Evolutionary conservation across 2,797 vertebrate genomes (phyloP).

Genomic region (Silurus aristotelis): DNA sequence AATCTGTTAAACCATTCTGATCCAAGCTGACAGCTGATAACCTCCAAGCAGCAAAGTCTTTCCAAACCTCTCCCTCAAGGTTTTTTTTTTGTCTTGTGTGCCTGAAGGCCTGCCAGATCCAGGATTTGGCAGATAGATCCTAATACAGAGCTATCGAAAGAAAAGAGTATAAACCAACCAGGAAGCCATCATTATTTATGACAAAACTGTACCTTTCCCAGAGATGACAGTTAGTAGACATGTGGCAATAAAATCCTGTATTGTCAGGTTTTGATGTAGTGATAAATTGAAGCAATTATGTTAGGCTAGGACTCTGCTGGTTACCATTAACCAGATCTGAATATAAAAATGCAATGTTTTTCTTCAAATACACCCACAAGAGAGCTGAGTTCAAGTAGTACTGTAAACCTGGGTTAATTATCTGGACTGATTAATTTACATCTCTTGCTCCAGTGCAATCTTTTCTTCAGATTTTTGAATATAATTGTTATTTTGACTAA

Average conservation of each 20-base stretch:
- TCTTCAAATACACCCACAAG: not conserved
- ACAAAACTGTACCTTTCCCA: not conserved
- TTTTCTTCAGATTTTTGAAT: not conserved
- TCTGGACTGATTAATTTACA: not conserved
- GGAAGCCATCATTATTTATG: constrained; percentile 18
- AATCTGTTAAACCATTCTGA: constrained; percentile 7
- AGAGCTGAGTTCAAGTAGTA: not conserved
- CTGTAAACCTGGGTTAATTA: not conserved
- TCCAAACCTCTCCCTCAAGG: not conserved
- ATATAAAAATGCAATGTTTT: not conserved
- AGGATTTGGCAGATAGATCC: constrained; percentile 18
- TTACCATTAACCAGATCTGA: not conserved
- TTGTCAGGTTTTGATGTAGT: not conserved
- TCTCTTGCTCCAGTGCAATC: not conserved
- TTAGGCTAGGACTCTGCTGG: not conserved
- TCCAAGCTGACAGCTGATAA: not conserved
- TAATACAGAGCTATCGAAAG: constrained; percentile 29
- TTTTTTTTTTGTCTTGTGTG: not conserved
- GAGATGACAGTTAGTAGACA: not conserved
- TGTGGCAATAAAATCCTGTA: not conserved
- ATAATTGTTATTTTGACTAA: not conserved
- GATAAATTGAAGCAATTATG: not conserved
- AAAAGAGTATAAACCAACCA: constrained; percentile 11
- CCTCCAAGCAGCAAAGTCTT: not conserved
- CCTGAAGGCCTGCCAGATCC: constrained; percentile 29